Evolutionary conservation across 2,888 invertebrate species (phyloP).

Genomic region (Octonoba sinensis): DNA sequence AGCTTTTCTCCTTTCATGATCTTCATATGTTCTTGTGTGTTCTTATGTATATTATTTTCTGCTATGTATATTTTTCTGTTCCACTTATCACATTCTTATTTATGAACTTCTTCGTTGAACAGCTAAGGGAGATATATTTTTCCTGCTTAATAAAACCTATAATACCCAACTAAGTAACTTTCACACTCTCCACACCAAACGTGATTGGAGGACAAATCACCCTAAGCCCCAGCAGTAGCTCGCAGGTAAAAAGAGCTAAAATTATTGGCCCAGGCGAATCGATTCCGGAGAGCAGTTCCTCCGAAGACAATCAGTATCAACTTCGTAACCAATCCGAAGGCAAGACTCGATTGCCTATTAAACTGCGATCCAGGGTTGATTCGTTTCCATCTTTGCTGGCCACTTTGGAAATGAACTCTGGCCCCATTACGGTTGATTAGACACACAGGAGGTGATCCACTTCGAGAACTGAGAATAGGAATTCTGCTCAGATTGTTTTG

Average conservation of each 20-base stretch:
- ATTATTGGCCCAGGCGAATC: constrained; percentile 14
- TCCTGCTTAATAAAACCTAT: constrained; percentile 27
- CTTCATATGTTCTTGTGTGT: too few relatives aligned
- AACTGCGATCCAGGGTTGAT: constrained; percentile 33
- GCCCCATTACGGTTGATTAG: constrained; percentile 50
- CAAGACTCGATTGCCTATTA: constrained; percentile 28
- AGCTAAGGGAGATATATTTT: too few relatives aligned
- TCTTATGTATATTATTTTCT: too few relatives aligned
- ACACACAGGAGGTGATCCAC: too few relatives aligned
- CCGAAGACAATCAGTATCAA: constrained; percentile 45
- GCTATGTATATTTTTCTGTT: too few relatives aligned
- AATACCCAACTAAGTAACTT: constrained; percentile 18
- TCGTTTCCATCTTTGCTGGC: constrained; percentile 18
- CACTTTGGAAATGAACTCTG: constrained; percentile 47
- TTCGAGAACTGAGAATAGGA: too few relatives aligned
- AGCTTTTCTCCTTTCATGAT: too few relatives aligned
- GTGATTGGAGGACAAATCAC: constrained; percentile 40
- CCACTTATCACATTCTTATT: too few relatives aligned
- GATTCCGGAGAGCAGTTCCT: constrained; percentile 12
- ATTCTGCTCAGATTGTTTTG: too few relatives aligned
- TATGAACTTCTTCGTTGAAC: too few relatives aligned
- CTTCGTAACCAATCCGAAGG: constrained; percentile 29
- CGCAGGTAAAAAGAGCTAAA: constrained; percentile 9
- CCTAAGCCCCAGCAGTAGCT: not conserved
- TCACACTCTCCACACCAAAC: constrained; percentile 17